A percentile compares a stretch with the other conserved stretches of the same genome.
phyloP scores from a whole-genome alignment of 2,113 vertebrate species.

The Crocuta crocuta region DNA sequence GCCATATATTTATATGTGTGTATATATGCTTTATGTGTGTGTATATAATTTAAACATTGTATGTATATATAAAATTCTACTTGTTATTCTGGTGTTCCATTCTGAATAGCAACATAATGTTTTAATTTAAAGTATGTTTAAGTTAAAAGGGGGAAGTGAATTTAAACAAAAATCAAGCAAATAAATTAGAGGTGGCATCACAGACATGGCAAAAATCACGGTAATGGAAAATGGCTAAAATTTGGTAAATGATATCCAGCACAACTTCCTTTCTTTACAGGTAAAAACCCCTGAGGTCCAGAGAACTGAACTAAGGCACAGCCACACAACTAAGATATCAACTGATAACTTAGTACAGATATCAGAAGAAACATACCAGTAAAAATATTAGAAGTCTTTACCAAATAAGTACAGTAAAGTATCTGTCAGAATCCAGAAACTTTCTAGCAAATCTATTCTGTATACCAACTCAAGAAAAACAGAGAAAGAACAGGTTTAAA shows the following conservation, averaged over 20 bases:
- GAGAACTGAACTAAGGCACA: not conserved
- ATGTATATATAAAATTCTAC: not conserved
- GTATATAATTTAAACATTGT: not conserved
- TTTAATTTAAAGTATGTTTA: not conserved
- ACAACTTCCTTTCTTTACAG: not conserved
- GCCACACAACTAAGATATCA: not conserved
- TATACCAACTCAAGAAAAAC: not conserved
- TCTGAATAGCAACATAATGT: not conserved
- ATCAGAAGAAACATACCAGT: not conserved
- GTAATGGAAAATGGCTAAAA: not conserved
- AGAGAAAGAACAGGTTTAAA: not conserved
- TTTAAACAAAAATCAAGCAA: constrained; percentile 2
- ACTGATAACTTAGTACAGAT: not conserved
- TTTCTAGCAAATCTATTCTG: not conserved
- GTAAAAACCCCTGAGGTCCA: not conserved
- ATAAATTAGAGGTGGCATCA: not conserved
- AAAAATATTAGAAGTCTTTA: constrained; percentile 8
- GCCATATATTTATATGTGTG: not conserved
- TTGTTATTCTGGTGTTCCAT: not conserved
- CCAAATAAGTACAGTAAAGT: not conserved
- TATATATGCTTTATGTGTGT: too few relatives aligned
- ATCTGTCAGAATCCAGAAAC: not conserved
- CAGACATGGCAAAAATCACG: not conserved
- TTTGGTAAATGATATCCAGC: not conserved
- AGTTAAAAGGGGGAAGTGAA: not conserved